Conservation (phyloP, 2,888 invertebrate species). For the Rhimphoctona megacephalus region DNA sequence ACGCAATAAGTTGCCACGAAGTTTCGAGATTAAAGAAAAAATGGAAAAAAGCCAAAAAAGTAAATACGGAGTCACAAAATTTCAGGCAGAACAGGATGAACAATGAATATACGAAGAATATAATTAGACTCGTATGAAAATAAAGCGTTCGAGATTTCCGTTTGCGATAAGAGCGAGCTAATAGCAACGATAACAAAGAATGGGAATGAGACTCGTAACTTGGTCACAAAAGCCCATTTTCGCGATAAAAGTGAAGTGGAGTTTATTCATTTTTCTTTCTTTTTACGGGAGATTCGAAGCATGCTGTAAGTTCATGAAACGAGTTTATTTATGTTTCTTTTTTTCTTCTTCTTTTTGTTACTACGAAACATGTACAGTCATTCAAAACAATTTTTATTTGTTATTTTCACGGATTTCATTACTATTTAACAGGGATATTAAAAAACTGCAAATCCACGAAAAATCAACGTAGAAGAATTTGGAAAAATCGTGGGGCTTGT, state of each 20-base stretch:
- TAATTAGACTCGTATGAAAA: conserved; percentile 1
- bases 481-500: neutral
- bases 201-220: conserved; percentile 30
- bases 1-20: conserved; percentile 15
- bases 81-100: neutral
- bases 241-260: neutral
- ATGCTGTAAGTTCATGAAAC: neutral
- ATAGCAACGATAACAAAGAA: conserved; percentile 36
- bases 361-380: neutral
- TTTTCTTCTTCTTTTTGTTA: neutral
- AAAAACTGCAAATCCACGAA: neutral
- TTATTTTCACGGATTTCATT: neutral
- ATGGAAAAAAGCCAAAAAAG: neutral
- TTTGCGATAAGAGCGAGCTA: conserved; percentile 18
- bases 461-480: neutral
- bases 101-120: neutral
- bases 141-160: conserved; percentile 35
- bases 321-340: neutral
- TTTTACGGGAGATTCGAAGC: neutral
- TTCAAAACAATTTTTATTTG: neutral
- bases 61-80: neutral
- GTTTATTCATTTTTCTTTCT: neutral
- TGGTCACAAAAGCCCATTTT: conserved; percentile 20
- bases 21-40: neutral
- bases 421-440: neutral